Conservation (phyloP, 2,888 invertebrate species). For the Drosophila tripunctata region DNA sequence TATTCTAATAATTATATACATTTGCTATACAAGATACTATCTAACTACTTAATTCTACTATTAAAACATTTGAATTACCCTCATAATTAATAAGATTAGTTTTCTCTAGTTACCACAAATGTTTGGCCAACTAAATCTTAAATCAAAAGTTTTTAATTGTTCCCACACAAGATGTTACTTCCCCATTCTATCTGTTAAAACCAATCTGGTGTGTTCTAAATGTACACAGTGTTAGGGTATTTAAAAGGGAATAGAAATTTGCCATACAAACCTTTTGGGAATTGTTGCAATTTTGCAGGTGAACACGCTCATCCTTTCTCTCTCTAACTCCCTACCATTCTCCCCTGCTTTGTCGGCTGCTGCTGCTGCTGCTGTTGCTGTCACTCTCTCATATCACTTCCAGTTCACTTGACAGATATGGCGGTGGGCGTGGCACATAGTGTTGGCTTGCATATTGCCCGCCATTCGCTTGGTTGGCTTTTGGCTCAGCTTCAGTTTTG, state of each 20-base stretch:
- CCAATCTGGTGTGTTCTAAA: too few relatives aligned
- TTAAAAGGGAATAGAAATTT: conserved; percentile 32
- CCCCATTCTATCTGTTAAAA: too few relatives aligned
- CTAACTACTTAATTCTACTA: too few relatives aligned
- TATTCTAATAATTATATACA: too few relatives aligned
- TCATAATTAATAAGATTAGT: too few relatives aligned
- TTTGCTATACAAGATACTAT: too few relatives aligned
- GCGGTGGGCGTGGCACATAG: conserved; percentile 30
- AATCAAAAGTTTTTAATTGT: too few relatives aligned
- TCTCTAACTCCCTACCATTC: conserved; percentile 1
- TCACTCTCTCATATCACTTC: conserved; percentile 70
- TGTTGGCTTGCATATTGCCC: conserved; percentile 50
- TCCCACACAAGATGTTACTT: too few relatives aligned
- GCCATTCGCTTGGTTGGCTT: conserved; percentile 50
- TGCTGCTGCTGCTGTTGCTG: conserved; percentile 12
- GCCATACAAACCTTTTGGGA: conserved; percentile 53
- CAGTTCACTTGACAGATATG: conserved; percentile 79
- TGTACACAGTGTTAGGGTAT: not conserved
- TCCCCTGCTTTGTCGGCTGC: not conserved
- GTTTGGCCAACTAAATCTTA: too few relatives aligned
- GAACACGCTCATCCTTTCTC: conserved; percentile 67
- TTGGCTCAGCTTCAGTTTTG: conserved; percentile 39
- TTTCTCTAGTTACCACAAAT: too few relatives aligned
- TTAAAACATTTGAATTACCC: too few relatives aligned
- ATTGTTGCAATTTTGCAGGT: conserved; percentile 79